Percentiles rank a stretch among this genome's conserved stretches.
Conservation (phyloP, 2,113 vertebrate species). For the Ondatra zibethicus region DNA sequence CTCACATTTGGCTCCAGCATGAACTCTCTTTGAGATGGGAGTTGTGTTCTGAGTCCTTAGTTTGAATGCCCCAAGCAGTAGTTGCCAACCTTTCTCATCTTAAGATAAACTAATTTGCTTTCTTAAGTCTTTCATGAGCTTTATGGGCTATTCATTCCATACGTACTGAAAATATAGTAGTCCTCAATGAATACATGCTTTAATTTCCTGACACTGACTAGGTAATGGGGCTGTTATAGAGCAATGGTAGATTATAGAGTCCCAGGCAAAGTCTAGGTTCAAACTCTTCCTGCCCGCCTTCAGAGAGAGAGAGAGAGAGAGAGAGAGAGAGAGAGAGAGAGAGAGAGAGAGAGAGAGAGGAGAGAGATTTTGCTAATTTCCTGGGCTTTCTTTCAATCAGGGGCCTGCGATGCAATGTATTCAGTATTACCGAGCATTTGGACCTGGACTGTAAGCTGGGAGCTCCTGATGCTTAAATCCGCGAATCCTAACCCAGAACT, state of each 20-base stretch:
- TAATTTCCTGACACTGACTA: conserved; percentile 19
- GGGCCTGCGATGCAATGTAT: neutral
- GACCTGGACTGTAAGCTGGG: conserved; percentile 5
- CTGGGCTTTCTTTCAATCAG: neutral
- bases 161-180: neutral
- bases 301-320: neutral
- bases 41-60: neutral
- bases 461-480: neutral
- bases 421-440: conserved; percentile 3
- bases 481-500: neutral
- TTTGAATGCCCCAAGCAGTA: conserved; percentile 34
- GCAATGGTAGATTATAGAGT: neutral
- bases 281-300: neutral
- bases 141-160: conserved; percentile 11
- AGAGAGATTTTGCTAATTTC: neutral
- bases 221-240: neutral
- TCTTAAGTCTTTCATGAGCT: conserved; percentile 32
- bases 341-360: no score
- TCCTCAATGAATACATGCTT: conserved; percentile 25
- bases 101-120: conserved; percentile 16
- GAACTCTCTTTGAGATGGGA: neutral
- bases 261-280: neutral
- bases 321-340: neutral
- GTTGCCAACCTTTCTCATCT: neutral
- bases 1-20: neutral